Percentiles rank a stretch among this genome's conserved stretches.
phyloP scores from a whole-genome alignment of 2,113 vertebrate genomes.

The Felis chaus region DNA sequence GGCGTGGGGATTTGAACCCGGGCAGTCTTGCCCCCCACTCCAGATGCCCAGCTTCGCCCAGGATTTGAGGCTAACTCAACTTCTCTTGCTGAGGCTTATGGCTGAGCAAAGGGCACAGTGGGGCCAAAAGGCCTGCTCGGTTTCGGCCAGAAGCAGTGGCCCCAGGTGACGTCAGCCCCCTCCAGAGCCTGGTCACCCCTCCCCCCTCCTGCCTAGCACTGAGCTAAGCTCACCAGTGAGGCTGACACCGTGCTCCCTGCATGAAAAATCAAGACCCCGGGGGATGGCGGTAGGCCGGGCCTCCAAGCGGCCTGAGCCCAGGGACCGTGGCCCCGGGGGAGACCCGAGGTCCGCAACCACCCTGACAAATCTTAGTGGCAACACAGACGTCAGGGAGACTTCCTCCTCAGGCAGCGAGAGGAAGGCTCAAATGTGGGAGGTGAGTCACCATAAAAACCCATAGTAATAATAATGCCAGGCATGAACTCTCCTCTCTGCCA shows the following conservation, averaged over 20 bases:
- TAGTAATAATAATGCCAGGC: background rate
- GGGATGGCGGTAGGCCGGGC: background rate
- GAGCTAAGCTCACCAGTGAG: background rate
- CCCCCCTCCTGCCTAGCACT: accelerated
- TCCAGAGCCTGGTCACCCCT: background rate
- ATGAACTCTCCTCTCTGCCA: constrained; percentile 51
- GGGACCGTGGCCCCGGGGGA: accelerated
- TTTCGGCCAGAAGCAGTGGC: background rate
- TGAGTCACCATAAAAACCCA: constrained; percentile 64
- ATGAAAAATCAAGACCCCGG: background rate
- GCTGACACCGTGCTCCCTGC: accelerated
- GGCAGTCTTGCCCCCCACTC: background rate
- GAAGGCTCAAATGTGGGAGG: background rate
- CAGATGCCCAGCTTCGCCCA: too few species aligned
- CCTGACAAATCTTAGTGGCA: background rate
- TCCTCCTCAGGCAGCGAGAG: background rate
- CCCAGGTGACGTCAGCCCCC: accelerated
- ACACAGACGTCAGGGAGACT: background rate
- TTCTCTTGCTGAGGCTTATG: background rate
- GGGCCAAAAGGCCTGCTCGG: accelerated
- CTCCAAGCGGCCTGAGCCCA: background rate
- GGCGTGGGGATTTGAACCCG: background rate
- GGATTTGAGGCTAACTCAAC: background rate
- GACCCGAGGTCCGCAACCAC: accelerated
- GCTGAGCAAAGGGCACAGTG: background rate